Evolutionary conservation across 2,888 invertebrate species (phyloP).

Genomic region (Nudaria mundana): DNA sequence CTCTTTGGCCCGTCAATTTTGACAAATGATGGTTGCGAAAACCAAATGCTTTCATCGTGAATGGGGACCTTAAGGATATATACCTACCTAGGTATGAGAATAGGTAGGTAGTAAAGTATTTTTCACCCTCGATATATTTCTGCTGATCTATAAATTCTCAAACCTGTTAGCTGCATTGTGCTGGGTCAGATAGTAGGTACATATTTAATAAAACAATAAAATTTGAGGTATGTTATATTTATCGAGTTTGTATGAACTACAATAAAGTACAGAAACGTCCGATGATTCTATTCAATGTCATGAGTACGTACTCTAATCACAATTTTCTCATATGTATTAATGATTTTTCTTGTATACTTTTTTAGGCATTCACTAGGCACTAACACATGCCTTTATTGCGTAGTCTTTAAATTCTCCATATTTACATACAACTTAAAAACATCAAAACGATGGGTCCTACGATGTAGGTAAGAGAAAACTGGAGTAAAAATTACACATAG

Average conservation of each 20-base stretch:
- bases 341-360: slow-evolving; percentile 70
- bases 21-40: no score
- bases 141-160: no score
- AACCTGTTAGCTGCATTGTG: no score
- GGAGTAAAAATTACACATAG: slow-evolving; percentile 32
- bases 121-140: no score
- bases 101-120: no score
- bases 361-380: slow-evolving; percentile 74
- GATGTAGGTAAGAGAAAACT: slow-evolving; percentile 32
- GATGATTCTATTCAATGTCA: slow-evolving; percentile 72
- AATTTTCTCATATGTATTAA: slow-evolving; percentile 76
- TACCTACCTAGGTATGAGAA: no score
- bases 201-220: slow-evolving; percentile 54
- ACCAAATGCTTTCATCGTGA: no score
- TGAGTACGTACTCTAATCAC: slow-evolving; percentile 69
- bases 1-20: no score
- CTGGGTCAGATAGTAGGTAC: no score
- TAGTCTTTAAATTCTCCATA: slow-evolving; percentile 77
- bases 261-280: slow-evolving; percentile 78
- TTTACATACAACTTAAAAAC: slow-evolving; percentile 58
- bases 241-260: slow-evolving; percentile 81
- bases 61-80: no score
- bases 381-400: slow-evolving; percentile 61
- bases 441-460: slow-evolving; percentile 32
- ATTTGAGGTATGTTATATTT: slow-evolving; percentile 80